Evolutionary conservation across 2,113 vertebrate genomes (phyloP), one percentile per base, ranked within the genome.

Genomic region (Talpa occidentalis): DNA sequence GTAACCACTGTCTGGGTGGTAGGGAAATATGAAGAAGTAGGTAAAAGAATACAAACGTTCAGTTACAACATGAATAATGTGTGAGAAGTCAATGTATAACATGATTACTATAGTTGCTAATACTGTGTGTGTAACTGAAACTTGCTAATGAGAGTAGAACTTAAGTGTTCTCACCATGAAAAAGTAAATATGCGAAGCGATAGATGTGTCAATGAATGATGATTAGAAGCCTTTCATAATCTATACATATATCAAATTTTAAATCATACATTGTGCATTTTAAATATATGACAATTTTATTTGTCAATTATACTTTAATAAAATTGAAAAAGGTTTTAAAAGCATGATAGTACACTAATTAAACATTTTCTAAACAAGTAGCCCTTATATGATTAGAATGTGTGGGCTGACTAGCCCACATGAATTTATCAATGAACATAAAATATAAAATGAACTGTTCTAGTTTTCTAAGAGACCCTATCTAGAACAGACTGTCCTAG

Each of bases 361-460:
- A 89, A 70, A 80, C 42, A 84, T 62, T 91, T 88, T 85, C 28
- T 19, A 80, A 94, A 91, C 37, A 88, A 84, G 47, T 5, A 54
- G 28, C 70, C 35, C 17, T 82, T 87, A 47, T 28, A 81, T 49
- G 40, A 86, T 56, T 60, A 87, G 12, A 94, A 67, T 17, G 15
- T 35, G 19, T 79, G 19, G 2, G 54, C 24, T 49, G 28, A 32
- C 40, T 86, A 59, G 30, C 94, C 62, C 40, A 91, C 93, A 92
- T 80, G 76, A 91, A 80, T 77, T 93, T 37, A 89, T 86, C 44
- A 84, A 64, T 49, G 91, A 94, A 86, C 64, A 92, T 69, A 92
- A 64, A 88, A 88, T 19, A 93, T 73, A 70, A 78, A 91, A 89
- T 77, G 73, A 90, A 90, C 10, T 91, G 26, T 12, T 83, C 60